These are phyloP conservation scores for Cydia fagiglandana DNA, from an alignment of 1,140 invertebrate species.

Conservation along the genomic window DNA sequence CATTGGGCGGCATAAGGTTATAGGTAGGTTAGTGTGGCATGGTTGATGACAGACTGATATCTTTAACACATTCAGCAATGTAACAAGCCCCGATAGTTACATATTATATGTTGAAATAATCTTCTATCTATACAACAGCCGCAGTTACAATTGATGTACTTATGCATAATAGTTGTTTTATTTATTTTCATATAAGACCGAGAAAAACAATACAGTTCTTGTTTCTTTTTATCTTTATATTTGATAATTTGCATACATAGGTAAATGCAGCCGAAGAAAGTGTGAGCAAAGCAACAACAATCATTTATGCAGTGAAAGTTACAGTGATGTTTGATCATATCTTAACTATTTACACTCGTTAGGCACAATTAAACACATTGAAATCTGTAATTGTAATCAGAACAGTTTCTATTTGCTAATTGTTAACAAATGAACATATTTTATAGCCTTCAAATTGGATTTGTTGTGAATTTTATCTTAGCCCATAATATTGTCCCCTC, in stretches of 20 bases:
- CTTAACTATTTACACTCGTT: background rate
- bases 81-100: too few species aligned
- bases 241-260: background rate
- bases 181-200: too few species aligned
- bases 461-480: too few species aligned
- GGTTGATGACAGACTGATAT: too few species aligned
- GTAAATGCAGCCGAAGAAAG: background rate
- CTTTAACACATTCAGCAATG: too few species aligned
- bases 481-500: too few species aligned
- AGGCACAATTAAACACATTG: background rate
- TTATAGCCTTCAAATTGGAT: constrained; percentile 30
- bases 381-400: background rate
- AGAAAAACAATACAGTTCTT: background rate
- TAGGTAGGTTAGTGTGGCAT: too few species aligned
- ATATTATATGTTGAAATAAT: too few species aligned
- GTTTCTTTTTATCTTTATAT: background rate
- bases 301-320: background rate
- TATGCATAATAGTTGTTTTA: too few species aligned
- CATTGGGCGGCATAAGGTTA: too few species aligned
- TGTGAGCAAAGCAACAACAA: background rate
- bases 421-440: background rate
- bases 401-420: background rate
- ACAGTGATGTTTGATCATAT: background rate
- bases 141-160: too few species aligned
- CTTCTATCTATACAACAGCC: too few species aligned